phyloP scores from a whole-genome alignment of 2,113 vertebrate genomes.

The Vidua chalybeata region DNA sequence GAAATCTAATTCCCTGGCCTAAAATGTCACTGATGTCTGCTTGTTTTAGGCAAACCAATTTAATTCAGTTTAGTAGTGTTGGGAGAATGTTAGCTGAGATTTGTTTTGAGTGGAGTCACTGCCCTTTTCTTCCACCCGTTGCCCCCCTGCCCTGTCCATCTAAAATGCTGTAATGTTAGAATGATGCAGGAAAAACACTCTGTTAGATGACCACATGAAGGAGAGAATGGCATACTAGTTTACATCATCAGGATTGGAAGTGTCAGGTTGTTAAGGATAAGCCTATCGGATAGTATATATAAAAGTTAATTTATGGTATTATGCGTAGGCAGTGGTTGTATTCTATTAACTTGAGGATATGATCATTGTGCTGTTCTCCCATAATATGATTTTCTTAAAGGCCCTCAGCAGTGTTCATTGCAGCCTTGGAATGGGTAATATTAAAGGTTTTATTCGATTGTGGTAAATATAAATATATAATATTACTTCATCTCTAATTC shows the following conservation, averaged over 20 bases:
- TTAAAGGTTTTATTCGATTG: neutral
- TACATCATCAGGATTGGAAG: neutral
- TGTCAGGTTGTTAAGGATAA: neutral
- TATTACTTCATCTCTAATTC: neutral
- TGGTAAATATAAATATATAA: neutral
- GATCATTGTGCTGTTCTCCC: neutral
- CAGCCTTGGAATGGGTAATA: neutral
- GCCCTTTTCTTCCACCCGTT: slow-evolving; percentile 8
- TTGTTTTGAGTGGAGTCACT: neutral
- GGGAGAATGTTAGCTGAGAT: neutral
- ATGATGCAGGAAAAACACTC: neutral
- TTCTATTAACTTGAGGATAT: neutral
- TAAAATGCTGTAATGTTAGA: neutral
- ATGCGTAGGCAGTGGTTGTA: neutral
- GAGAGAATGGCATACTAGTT: neutral
- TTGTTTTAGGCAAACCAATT: slow-evolving; percentile 45
- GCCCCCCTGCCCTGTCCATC: neutral
- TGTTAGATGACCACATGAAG: neutral
- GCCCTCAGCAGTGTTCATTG: neutral
- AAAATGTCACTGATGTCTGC: slow-evolving; percentile 39
- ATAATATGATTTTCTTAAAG: slow-evolving; percentile 17
- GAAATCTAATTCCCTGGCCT: slow-evolving; percentile 45
- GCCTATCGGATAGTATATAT: neutral
- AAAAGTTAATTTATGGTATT: neutral
- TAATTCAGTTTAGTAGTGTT: slow-evolving; percentile 25